Conservation (phyloP, 2,888 invertebrate species). For the Yponomeuta plumbellus region DNA sequence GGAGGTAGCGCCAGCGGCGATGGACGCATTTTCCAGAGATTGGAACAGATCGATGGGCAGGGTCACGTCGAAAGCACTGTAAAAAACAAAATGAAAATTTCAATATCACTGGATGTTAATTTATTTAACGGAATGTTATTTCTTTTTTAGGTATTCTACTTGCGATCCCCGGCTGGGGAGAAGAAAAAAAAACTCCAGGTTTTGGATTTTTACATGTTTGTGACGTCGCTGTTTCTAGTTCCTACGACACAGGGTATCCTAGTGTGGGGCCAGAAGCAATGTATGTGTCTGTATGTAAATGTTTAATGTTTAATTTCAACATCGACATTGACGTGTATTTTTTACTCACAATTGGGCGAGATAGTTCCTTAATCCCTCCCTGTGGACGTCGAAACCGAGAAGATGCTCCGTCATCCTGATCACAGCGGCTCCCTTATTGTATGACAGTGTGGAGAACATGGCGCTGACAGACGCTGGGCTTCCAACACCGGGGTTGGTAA, state of each 20-base stretch:
- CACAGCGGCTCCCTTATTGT: slow-evolving; percentile 81
- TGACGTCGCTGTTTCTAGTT: too few relatives aligned
- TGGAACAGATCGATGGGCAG: slow-evolving; percentile 69
- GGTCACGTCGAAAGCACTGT: slow-evolving; percentile 54
- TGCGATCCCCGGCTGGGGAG: too few relatives aligned
- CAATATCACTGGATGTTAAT: neutral
- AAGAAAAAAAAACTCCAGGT: too few relatives aligned
- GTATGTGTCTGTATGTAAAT: too few relatives aligned
- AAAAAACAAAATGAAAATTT: slow-evolving; percentile 17
- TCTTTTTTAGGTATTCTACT: too few relatives aligned
- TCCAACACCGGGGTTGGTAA: slow-evolving; percentile 73
- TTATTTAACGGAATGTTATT: too few relatives aligned
- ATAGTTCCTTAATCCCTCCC: slow-evolving; percentile 73
- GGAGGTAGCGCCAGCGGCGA: slow-evolving; percentile 36
- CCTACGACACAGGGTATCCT: too few relatives aligned
- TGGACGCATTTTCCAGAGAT: slow-evolving; percentile 52
- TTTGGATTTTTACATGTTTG: too few relatives aligned
- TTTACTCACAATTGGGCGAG: slow-evolving; percentile 62
- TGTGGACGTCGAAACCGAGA: slow-evolving; percentile 71
- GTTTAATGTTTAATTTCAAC: neutral
- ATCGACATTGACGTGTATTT: neutral
- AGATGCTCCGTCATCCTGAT: slow-evolving; percentile 83
- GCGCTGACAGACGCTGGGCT: slow-evolving; percentile 74
- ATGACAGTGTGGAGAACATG: slow-evolving; percentile 81
- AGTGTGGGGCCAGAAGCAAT: too few relatives aligned